phyloP scores from a whole-genome alignment of 2,797 vertebrate genomes.

The Mastacembelus armatus region DNA sequence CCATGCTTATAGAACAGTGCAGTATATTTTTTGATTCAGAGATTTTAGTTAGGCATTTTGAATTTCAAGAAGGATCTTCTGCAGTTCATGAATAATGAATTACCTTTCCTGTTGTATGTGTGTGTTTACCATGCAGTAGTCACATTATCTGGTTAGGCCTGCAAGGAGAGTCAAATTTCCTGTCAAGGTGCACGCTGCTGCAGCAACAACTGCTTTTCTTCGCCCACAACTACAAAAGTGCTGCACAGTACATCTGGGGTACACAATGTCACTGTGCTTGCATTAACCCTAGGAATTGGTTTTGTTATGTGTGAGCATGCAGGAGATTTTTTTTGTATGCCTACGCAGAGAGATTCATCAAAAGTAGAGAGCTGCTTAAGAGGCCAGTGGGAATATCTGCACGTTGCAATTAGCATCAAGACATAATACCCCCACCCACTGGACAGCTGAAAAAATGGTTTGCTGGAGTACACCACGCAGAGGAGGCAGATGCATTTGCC shows the following conservation, averaged over 20 bases:
- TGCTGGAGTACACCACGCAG: slow-evolving; percentile 56
- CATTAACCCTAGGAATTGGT: slow-evolving; percentile 71
- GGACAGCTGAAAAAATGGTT: slow-evolving; percentile 78
- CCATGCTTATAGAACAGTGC: slow-evolving; percentile 4
- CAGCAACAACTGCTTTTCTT: slow-evolving; percentile 45
- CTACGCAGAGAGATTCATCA: slow-evolving; percentile 78
- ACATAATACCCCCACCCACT: slow-evolving; percentile 80
- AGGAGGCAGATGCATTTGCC: slow-evolving; percentile 55
- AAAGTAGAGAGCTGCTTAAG: slow-evolving; percentile 76
- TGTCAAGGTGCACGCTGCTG: slow-evolving; percentile 49
- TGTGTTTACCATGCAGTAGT: slow-evolving; percentile 34
- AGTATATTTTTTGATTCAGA: slow-evolving; percentile 26
- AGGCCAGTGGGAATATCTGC: slow-evolving; percentile 81
- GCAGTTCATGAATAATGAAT: slow-evolving; percentile 60
- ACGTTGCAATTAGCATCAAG: slow-evolving; percentile 81
- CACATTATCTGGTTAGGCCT: slow-evolving; percentile 43
- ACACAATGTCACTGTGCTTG: slow-evolving; percentile 50
- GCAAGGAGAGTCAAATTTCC: slow-evolving; percentile 51
- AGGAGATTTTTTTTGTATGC: slow-evolving; percentile 67
- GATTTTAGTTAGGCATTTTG: slow-evolving; percentile 17
- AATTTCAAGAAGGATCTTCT: slow-evolving; percentile 39
- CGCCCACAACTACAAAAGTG: slow-evolving; percentile 42
- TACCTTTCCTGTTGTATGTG: slow-evolving; percentile 15
- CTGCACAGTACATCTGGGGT: slow-evolving; percentile 48
- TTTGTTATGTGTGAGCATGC: slow-evolving; percentile 66